These are phyloP conservation scores for human DNA, from an alignment of 2,113 vertebrate genomes.

Conservation along the genomic window GRCh38 chr3:103405501-103406000, in stretches of 20 bases:
- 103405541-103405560: neutral
- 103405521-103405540: neutral
- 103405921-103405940: neutral
- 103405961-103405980: slow-evolving; percentile 53
- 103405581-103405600: neutral
- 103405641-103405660: neutral
- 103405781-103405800: neutral
- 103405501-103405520: neutral
- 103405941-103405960: slow-evolving; percentile 31
- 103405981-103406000: slow-evolving; percentile 14
- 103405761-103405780: neutral
- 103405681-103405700: slow-evolving; percentile 1
- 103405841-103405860: neutral
- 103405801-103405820: neutral
- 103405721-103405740: neutral
- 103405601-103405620: neutral
- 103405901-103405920: neutral
- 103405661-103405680: neutral
- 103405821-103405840: neutral
- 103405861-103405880: neutral
- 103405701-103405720: neutral
- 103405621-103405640: neutral
- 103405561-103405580: neutral
- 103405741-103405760: neutral
- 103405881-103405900: neutral